A percentile compares a stretch with the other conserved stretches of the same genome.
These are phyloP conservation scores for Calephelis perditalis DNA, from an alignment of 2,888 invertebrate genomes.

Conservation along the genomic window DNA sequence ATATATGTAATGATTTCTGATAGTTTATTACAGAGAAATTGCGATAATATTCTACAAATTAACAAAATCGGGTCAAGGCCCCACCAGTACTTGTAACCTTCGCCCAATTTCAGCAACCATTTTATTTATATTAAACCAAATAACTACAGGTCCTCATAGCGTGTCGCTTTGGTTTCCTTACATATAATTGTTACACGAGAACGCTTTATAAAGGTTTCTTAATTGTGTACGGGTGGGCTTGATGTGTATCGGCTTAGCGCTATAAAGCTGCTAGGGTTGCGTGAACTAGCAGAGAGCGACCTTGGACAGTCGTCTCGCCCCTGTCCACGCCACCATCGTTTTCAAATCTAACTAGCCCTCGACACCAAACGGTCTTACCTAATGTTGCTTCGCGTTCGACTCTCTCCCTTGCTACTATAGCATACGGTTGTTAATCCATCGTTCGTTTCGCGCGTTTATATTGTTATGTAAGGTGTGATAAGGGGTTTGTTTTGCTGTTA, in stretches of 20 bases:
- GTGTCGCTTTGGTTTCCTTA: constrained; percentile 43
- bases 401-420: constrained; percentile 40
- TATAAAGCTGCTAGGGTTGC: constrained; percentile 51
- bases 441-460: constrained; percentile 37
- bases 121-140: constrained; percentile 53
- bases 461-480: constrained; percentile 32
- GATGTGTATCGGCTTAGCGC: constrained; percentile 59
- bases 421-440: constrained; percentile 45
- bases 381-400: constrained; percentile 46
- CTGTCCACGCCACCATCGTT: constrained; percentile 44
- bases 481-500: constrained; percentile 63
- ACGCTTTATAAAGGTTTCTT: constrained; percentile 50
- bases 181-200: constrained; percentile 56
- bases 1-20: neutral
- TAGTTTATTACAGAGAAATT: constrained; percentile 1
- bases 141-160: constrained; percentile 51
- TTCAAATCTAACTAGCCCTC: constrained; percentile 69
- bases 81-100: constrained; percentile 33
- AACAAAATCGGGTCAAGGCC: constrained; percentile 56
- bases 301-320: constrained; percentile 55
- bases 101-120: constrained; percentile 47
- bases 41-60: constrained; percentile 1
- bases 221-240: constrained; percentile 46
- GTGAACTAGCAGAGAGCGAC: constrained; percentile 68
- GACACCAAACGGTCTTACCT: constrained; percentile 57